phyloP scores from a whole-genome alignment of 2,113 vertebrate genomes.

The Chaetodon auriga region DNA sequence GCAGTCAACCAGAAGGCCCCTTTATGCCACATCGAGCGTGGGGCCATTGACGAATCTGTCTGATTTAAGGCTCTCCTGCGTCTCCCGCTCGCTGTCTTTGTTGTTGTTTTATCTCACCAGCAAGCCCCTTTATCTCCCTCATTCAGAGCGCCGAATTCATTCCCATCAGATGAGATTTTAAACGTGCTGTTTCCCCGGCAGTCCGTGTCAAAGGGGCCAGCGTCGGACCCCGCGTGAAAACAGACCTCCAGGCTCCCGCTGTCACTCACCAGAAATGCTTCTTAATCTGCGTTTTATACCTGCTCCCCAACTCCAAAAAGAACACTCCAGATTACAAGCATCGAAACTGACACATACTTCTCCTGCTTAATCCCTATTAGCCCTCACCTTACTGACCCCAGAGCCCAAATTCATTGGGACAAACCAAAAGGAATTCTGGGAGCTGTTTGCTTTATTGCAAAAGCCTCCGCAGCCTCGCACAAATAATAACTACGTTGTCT shows the following conservation, averaged over 20 bases:
- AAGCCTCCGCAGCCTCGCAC: constrained; percentile 22
- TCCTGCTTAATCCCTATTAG: constrained; percentile 77
- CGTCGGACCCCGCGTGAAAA: constrained; percentile 39
- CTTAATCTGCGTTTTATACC: constrained; percentile 66
- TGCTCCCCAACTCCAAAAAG: constrained; percentile 62
- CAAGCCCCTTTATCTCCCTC: background rate
- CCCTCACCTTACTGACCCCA: constrained; percentile 71
- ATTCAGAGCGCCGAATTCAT: background rate
- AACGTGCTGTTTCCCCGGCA: constrained; percentile 17
- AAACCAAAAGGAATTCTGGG: constrained; percentile 64
- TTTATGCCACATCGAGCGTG: constrained; percentile 57
- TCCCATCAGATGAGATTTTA: constrained; percentile 40
- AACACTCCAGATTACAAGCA: constrained; percentile 70
- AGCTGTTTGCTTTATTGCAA: constrained; percentile 60
- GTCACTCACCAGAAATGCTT: constrained; percentile 48
- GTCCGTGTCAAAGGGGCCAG: constrained; percentile 42
- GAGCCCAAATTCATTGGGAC: constrained; percentile 54
- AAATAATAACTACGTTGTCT: constrained; percentile 38
- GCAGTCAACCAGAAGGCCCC: constrained; percentile 74
- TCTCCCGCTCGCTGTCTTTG: background rate
- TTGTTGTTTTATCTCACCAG: background rate
- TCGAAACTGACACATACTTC: constrained; percentile 77
- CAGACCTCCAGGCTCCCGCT: constrained; percentile 46
- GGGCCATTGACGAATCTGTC: constrained; percentile 39
- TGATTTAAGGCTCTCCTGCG: constrained; percentile 32